These are phyloP conservation scores for Cydia splendana DNA, from an alignment of 1,140 invertebrate genomes.

Conservation along the genomic window DNA sequence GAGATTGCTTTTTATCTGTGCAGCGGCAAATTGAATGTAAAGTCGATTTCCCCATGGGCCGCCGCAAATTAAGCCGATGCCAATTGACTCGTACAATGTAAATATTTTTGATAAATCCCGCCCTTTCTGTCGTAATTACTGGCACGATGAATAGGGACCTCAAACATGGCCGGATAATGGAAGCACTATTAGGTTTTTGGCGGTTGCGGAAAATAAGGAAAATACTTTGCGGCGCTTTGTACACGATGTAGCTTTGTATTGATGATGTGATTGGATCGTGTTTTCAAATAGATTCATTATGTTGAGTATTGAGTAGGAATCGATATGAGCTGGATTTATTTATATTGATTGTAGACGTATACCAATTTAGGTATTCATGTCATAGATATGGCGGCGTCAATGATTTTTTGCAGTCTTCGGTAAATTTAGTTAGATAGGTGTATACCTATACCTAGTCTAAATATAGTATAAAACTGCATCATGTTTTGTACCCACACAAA, in stretches of 20 bases:
- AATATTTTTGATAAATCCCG: constrained; percentile 73
- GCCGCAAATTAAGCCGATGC: constrained; percentile 74
- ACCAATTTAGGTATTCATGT: too few species aligned
- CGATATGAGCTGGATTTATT: background rate
- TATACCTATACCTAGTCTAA: too few species aligned
- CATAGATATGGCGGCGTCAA: too few species aligned
- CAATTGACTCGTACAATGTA: constrained; percentile 71
- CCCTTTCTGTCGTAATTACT: constrained; percentile 49
- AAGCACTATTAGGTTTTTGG: constrained; percentile 1
- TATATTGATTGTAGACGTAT: too few species aligned
- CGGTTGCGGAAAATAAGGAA: constrained; percentile 22
- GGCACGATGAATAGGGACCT: constrained; percentile 17
- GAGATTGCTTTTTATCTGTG: constrained; percentile 75
- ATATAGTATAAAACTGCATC: too few species aligned
- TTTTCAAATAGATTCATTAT: background rate
- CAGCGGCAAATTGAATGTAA: constrained; percentile 74
- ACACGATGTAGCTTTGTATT: background rate
- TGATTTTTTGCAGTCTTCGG: too few species aligned
- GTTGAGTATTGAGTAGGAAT: background rate
- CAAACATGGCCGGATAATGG: background rate
- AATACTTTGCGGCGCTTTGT: constrained; percentile 4
- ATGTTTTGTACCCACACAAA: too few species aligned
- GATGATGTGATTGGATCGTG: constrained; percentile 1
- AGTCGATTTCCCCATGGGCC: constrained; percentile 74
- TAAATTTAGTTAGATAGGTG: too few species aligned